Evolutionary conservation across 2,888 invertebrate species (phyloP).

Genomic region (Leptothorax acervorum): DNA sequence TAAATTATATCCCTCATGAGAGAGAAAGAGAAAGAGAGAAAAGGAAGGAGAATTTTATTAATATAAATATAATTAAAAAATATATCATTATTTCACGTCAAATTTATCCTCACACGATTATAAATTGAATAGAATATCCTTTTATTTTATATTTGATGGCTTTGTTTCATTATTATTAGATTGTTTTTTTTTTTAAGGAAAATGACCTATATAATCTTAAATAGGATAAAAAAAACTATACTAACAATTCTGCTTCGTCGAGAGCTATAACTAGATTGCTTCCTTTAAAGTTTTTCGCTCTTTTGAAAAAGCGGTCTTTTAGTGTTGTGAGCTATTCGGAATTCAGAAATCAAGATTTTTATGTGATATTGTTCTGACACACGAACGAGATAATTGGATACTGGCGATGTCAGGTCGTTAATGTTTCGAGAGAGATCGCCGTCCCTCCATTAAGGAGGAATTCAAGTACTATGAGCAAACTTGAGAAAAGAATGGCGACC

Average conservation of each 20-base stretch:
- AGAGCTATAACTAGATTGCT: not conserved
- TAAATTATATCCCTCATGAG: constrained; percentile 19
- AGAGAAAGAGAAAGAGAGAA: not conserved
- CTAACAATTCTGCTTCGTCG: not conserved
- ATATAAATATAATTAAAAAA: not conserved
- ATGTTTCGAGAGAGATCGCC: constrained; percentile 22
- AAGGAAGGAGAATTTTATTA: not conserved
- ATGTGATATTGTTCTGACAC: not conserved
- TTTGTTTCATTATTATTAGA: not conserved
- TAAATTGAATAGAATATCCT: not conserved
- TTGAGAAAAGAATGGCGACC: constrained; percentile 64
- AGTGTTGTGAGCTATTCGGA: not conserved
- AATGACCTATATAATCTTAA: not conserved
- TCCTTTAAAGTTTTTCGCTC: constrained; percentile 10
- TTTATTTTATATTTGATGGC: not conserved
- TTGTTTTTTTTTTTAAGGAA: not conserved
- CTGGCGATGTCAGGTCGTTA: not conserved
- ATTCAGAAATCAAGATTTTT: not conserved
- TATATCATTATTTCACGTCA: not conserved
- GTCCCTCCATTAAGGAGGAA: constrained; percentile 66
- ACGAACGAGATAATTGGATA: not conserved
- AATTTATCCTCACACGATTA: not conserved
- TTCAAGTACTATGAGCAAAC: constrained; percentile 69
- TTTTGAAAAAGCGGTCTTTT: constrained; percentile 49
- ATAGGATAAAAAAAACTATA: not conserved